A percentile compares a stretch with the other conserved stretches of the same genome.
Evolutionary conservation across 2,113 vertebrate genomes (phyloP).

Genomic region (Bungarus multicinctus): DNA sequence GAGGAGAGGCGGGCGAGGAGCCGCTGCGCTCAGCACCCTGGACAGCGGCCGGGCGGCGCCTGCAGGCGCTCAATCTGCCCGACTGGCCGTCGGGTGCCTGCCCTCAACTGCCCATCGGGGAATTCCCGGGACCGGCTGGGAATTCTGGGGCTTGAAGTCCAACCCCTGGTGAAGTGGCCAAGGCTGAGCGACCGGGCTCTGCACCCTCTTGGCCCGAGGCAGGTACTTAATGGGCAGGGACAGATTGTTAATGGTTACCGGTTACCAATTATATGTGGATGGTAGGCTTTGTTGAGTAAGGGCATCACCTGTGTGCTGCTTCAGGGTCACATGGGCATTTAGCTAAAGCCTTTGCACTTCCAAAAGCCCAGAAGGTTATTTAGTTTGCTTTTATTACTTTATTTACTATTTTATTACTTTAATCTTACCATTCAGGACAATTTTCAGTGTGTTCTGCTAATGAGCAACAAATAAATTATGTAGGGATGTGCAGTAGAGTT

Average conservation of each 20-base stretch:
- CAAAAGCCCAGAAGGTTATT: not conserved
- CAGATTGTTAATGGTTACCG: too few relatives aligned
- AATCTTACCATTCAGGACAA: not conserved
- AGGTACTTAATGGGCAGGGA: not conserved
- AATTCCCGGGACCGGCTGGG: too few relatives aligned
- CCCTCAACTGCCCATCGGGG: too few relatives aligned
- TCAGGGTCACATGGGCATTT: not conserved
- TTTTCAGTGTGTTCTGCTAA: not conserved
- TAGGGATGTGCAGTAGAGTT: too few relatives aligned
- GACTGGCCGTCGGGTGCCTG: too few relatives aligned
- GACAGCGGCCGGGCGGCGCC: not conserved
- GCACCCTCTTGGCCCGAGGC: too few relatives aligned
- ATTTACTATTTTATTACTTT: not conserved
- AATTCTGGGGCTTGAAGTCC: not conserved
- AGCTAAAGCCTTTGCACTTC: not conserved
- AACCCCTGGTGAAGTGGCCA: not conserved
- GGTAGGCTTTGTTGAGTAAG: too few relatives aligned
- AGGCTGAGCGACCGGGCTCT: too few relatives aligned
- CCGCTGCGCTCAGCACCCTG: not conserved
- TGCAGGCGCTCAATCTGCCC: too few relatives aligned
- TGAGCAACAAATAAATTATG: not conserved
- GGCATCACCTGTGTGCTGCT: not conserved
- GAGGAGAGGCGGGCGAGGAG: rapidly evolving
- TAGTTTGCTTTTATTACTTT: not conserved
- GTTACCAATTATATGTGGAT: not conserved